Base-by-base conservation (phyloP, 2,888 invertebrate species). In the Frankliniella fusca region DNA sequence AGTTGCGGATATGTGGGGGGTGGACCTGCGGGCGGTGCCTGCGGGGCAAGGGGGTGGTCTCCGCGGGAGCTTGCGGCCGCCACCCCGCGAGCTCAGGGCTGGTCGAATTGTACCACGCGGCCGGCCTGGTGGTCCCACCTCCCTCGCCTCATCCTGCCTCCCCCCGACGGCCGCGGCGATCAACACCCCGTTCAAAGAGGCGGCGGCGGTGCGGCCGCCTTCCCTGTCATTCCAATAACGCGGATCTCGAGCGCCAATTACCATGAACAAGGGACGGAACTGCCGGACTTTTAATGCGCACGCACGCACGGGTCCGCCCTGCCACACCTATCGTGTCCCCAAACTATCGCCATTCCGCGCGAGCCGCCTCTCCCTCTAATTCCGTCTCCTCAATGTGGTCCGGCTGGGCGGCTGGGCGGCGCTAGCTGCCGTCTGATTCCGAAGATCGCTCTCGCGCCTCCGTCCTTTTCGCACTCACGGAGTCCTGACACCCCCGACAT, bases 1-100 rank as follows among this genome's bases (percentile, higher is more conserved):
- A 76, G 70, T 76, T 76, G 70, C 70, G 70, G 70, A 76, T 76
- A 8, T 76, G 70, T 76, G 70, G 70, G 65, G 65, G 70, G 70
- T 76, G 70, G 54, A 54, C 54, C 15, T 15, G 54, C 38, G 38
- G 61, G 61, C 61, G 61, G 20, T 20, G 61, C n/a, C n/a, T n/a
- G 61, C 15, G 61, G 61, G 61, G 61, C 61, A 11, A 18, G 61
- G 38, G 38, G 38, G 38, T 3, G 5, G 38, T 38, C 38, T 38
- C 5, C 38, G 38, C 38, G 38, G 38, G 38, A 38, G 38, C 38
- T n/a, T n/a, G 38, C 5, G 38, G 38, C 38, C 38, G 5, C 38
- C 38, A 5, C 38, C 3, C 38, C 38, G 38, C 5, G 38, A 2
- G 38, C 38, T 38, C 38, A 2, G 38, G 38, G 38, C 38, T 38